A percentile compares a stretch with the other conserved stretches of the same genome.
These are phyloP conservation scores for Manis crassicaudata DNA, from an alignment of 2,797 vertebrate species.

Conservation along the genomic window DNA sequence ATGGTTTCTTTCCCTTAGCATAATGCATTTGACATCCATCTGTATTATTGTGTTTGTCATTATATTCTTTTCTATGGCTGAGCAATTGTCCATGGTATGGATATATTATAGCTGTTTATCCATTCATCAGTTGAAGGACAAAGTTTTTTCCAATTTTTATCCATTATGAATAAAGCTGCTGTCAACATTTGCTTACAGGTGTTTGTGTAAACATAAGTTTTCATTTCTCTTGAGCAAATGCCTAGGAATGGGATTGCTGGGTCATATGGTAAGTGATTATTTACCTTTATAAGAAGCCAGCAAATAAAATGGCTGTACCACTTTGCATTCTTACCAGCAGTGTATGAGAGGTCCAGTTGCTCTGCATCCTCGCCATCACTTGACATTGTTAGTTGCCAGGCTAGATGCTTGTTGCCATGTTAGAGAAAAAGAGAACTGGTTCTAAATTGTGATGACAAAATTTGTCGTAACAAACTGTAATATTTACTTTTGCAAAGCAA, in stretches of 20 bases:
- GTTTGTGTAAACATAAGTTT: not conserved
- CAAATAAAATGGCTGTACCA: not conserved
- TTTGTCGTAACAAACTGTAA: not conserved
- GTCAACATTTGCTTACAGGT: not conserved
- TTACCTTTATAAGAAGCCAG: not conserved
- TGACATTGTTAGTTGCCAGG: not conserved
- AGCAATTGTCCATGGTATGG: not conserved
- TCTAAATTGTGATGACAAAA: not conserved
- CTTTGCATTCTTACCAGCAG: not conserved
- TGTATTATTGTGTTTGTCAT: not conserved
- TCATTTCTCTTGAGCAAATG: slow-evolving; percentile 27
- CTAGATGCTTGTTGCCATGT: not conserved
- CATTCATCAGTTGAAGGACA: not conserved
- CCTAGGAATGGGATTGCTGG: not conserved
- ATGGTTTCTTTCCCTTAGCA: not conserved
- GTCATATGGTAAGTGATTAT: not conserved
- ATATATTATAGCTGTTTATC: not conserved
- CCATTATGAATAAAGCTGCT: slow-evolving; percentile 3
- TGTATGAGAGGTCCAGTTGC: not conserved
- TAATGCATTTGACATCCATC: not conserved
- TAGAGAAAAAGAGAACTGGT: slow-evolving; percentile 5
- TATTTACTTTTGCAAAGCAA: slow-evolving; percentile 1
- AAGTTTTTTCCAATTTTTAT: slow-evolving; percentile 15
- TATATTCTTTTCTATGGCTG: not conserved
- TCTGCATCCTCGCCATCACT: not conserved